phyloP scores from a whole-genome alignment of 2,113 vertebrate genomes.

The Aegithalos caudatus region DNA sequence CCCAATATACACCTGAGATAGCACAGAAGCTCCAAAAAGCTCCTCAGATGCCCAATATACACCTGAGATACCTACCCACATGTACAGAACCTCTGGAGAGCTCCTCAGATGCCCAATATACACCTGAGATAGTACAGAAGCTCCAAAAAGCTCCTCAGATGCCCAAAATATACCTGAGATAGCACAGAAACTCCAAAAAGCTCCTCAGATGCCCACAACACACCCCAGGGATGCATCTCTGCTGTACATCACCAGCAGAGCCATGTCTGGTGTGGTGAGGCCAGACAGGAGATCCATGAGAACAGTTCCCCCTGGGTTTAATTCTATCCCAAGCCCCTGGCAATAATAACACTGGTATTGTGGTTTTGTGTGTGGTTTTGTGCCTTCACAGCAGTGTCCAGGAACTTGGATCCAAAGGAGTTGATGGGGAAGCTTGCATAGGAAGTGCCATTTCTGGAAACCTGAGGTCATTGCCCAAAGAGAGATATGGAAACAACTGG shows the following conservation, averaged over 20 bases:
- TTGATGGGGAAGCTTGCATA: fast-evolving
- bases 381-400: background rate
- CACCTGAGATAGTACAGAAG: background rate
- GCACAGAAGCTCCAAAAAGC: background rate
- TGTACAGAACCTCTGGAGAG: background rate
- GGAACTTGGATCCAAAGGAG: background rate
- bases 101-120: background rate
- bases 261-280: fast-evolving
- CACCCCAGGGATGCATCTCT: background rate
- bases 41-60: background rate
- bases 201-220: background rate
- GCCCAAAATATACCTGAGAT: fast-evolving
- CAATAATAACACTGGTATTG: fast-evolving
- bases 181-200: background rate
- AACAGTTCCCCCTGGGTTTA: background rate
- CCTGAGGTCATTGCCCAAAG: background rate
- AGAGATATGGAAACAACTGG: background rate
- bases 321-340: background rate
- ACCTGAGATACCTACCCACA: background rate
- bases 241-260: background rate
- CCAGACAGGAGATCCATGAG: fast-evolving
- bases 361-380: fast-evolving
- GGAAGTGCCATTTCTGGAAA: background rate
- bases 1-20: background rate
- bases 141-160: background rate